phyloP scores from a whole-genome alignment of 2,888 invertebrate genomes.

The Coenonympha arcania region DNA sequence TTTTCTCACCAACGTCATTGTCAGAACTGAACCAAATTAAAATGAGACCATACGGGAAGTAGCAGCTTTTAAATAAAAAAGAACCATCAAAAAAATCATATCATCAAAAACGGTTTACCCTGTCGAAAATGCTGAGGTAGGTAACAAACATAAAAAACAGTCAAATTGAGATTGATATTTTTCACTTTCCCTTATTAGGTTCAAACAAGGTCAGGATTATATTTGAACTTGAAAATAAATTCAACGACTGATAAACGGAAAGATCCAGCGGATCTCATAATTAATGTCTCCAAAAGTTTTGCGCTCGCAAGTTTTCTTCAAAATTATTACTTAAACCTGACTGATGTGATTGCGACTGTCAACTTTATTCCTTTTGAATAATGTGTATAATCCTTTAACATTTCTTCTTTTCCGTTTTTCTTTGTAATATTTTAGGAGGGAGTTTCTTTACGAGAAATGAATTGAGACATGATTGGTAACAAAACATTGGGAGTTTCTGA shows the following conservation, averaged over 20 bases:
- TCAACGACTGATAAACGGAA: not conserved
- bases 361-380: conserved; percentile 8
- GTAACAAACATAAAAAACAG: no score
- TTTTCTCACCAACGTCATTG: no score
- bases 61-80: no score
- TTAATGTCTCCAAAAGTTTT: conserved; percentile 1
- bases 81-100: no score
- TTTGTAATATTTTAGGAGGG: not conserved
- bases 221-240: no score
- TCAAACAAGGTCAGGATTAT: no score
- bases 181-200: no score
- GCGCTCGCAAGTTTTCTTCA: conserved; percentile 5
- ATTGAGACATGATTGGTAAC: not conserved
- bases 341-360: conserved; percentile 8
- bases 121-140: no score
- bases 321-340: conserved; percentile 5
- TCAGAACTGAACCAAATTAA: no score
- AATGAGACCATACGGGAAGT: no score
- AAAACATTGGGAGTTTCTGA: not conserved
- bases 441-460: not conserved
- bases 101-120: no score
- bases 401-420: not conserved
- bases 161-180: no score
- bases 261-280: not conserved
- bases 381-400: not conserved